phyloP scores from a whole-genome alignment of 2,797 vertebrate genomes.

The Astyanax mexicanus region DNA sequence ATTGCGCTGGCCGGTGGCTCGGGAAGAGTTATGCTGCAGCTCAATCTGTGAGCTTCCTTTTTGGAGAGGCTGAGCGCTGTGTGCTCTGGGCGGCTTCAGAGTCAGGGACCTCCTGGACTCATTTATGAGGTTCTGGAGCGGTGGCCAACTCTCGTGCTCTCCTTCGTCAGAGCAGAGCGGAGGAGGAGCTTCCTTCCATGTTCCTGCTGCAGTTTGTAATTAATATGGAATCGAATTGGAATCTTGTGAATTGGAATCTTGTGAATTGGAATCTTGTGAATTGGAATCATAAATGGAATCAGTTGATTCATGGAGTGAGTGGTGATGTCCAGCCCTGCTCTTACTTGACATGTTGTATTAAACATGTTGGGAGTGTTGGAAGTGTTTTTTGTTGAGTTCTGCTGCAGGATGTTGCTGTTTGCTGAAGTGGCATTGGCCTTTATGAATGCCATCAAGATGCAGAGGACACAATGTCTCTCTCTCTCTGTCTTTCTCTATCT shows the following conservation, averaged over 20 bases:
- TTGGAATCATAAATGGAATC: no score
- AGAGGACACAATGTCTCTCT: conserved; percentile 79
- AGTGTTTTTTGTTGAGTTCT: conserved; percentile 2
- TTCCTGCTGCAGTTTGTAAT: background rate
- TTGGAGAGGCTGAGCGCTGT: conserved; percentile 26
- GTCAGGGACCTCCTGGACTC: conserved; percentile 27
- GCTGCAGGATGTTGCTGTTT: conserved; percentile 10
- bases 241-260: no score
- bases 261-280: no score
- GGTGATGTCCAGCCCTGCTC: conserved; percentile 13
- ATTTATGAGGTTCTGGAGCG: conserved; percentile 3
- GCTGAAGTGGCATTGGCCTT: conserved; percentile 32
- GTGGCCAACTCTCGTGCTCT: background rate
- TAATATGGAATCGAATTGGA: no score
- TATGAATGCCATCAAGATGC: conserved; percentile 38
- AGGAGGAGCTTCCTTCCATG: background rate
- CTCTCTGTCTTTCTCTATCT: conserved; percentile 73
- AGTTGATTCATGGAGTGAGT: no score
- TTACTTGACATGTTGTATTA: conserved; percentile 18
- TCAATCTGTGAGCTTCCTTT: conserved; percentile 26
- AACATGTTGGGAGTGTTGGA: no score
- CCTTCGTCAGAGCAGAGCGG: background rate
- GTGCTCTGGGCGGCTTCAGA: conserved; percentile 13
- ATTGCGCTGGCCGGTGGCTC: conserved; percentile 37
- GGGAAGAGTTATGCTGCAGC: conserved; percentile 31